Evolutionary conservation across 2,797 vertebrate genomes (phyloP).

Genomic region (Sternotherus odoratus): DNA sequence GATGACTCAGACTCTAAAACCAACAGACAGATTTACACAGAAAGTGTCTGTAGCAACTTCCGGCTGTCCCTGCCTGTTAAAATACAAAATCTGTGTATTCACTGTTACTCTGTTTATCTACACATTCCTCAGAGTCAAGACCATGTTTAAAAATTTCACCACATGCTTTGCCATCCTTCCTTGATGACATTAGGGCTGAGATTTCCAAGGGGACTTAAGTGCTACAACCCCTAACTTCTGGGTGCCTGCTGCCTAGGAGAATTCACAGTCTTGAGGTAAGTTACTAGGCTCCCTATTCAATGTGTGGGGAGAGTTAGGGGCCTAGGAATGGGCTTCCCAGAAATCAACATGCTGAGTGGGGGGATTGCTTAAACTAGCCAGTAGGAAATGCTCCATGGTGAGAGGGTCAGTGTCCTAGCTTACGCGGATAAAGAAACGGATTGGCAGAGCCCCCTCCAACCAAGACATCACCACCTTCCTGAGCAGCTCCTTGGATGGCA

Average conservation of each 20-base stretch:
- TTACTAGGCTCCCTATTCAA: neutral
- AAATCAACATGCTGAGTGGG: neutral
- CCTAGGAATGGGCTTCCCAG: neutral
- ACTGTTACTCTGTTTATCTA: constrained; percentile 25
- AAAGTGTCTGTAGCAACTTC: constrained; percentile 29
- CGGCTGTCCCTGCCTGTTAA: constrained; percentile 54
- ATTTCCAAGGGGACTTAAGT: neutral
- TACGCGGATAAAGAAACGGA: too few relatives aligned
- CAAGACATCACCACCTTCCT: too few relatives aligned
- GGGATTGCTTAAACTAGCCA: neutral
- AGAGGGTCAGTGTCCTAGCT: too few relatives aligned
- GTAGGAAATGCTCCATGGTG: neutral
- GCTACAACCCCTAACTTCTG: neutral
- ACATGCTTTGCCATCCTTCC: neutral
- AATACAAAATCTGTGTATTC: constrained; percentile 13
- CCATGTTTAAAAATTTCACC: constrained; percentile 17
- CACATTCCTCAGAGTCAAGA: neutral
- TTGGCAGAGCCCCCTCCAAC: too few relatives aligned
- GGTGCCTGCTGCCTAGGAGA: neutral
- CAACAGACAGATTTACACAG: constrained; percentile 42
- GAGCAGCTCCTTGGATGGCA: too few relatives aligned
- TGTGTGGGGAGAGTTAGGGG: neutral
- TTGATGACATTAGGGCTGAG: neutral
- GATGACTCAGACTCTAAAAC: constrained; percentile 50
- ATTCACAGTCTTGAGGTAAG: neutral